These are phyloP conservation scores for Caenorhabditis doughertyi DNA, from an alignment of 2,888 invertebrate genomes.

Conservation along the genomic window DNA sequence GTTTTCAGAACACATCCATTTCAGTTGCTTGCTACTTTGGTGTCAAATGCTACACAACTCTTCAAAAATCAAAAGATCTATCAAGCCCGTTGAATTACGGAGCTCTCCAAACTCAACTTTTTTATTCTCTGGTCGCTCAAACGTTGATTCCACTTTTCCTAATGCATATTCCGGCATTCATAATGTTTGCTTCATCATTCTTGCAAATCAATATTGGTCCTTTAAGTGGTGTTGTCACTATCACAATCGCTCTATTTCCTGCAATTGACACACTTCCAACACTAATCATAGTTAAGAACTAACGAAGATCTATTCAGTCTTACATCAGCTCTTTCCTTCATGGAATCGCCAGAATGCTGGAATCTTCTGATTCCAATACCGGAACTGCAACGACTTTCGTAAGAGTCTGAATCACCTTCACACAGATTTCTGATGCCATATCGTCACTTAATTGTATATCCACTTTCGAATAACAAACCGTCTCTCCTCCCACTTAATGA, in stretches of 20 bases:
- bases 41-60: slow-evolving; percentile 22
- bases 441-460: slow-evolving; percentile 20
- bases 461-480: not conserved
- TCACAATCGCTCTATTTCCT: slow-evolving; percentile 42
- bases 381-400: too few relatives aligned
- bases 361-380: not conserved
- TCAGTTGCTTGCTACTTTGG: slow-evolving; percentile 19
- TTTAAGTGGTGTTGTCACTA: slow-evolving; percentile 14
- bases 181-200: slow-evolving; percentile 30
- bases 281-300: slow-evolving; percentile 38
- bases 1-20: slow-evolving; percentile 15
- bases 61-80: not conserved
- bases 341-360: not conserved
- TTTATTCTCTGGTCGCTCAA: slow-evolving; percentile 37
- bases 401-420: not conserved
- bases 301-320: slow-evolving; percentile 16
- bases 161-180: slow-evolving; percentile 33
- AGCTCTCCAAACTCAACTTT: slow-evolving; percentile 35
- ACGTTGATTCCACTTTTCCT: slow-evolving; percentile 39
- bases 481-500: not conserved
- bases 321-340: not conserved
- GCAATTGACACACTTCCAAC: slow-evolving; percentile 50
- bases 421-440: slow-evolving; percentile 5
- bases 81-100: not conserved
- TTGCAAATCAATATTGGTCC: slow-evolving; percentile 28